Conservation (phyloP, 2,113 vertebrate species). For the Gadus macrocephalus region DNA sequence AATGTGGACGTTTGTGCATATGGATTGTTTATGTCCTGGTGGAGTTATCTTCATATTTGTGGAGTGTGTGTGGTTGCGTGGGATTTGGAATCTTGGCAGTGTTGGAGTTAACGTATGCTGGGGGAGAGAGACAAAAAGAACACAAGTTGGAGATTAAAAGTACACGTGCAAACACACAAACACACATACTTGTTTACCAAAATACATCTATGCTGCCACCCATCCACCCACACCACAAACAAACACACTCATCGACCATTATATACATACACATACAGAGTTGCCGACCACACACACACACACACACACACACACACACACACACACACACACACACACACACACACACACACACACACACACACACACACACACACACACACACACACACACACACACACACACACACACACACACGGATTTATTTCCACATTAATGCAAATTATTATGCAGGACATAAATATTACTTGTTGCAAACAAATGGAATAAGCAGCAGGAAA, state of each 20-base stretch:
- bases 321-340: too few relatives aligned
- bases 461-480: too few relatives aligned
- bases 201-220: not conserved
- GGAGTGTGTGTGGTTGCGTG: slow-evolving; percentile 23
- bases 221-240: not conserved
- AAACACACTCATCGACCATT: not conserved
- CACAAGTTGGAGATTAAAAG: slow-evolving; percentile 20
- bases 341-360: not conserved
- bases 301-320: too few relatives aligned
- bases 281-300: not conserved
- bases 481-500: too few relatives aligned
- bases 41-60: not conserved
- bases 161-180: not conserved
- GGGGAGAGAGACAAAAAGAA: slow-evolving; percentile 31
- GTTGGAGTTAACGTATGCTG: slow-evolving; percentile 42
- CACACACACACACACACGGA: too few relatives aligned
- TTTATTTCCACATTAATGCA: too few relatives aligned
- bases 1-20: not conserved
- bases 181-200: not conserved
- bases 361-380: too few relatives aligned
- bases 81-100: slow-evolving; percentile 41
- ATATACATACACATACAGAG: not conserved
- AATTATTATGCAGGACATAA: too few relatives aligned
- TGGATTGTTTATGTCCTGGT: not conserved
- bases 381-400: too few relatives aligned